These are phyloP conservation scores for Mythimna loreyi DNA, from an alignment of 2,888 invertebrate genomes.

Conservation along the genomic window DNA sequence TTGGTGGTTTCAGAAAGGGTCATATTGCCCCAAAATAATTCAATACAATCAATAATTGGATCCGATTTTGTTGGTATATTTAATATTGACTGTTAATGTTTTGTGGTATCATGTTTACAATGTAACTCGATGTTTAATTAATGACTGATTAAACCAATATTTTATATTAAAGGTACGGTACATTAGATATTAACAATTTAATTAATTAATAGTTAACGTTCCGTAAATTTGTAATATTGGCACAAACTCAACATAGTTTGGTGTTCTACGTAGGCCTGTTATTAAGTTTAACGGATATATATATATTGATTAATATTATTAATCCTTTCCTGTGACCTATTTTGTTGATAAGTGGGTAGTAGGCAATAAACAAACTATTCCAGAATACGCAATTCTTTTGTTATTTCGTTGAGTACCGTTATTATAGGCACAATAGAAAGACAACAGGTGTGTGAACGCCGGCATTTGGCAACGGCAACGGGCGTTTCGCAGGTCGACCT, in stretches of 20 bases:
- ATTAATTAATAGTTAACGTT: slow-evolving; percentile 22
- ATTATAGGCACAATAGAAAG: no score
- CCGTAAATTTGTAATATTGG: background rate
- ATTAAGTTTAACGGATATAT: background rate
- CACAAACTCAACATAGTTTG: slow-evolving; percentile 6
- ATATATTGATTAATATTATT: no score
- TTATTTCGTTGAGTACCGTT: no score
- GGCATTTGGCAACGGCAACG: no score
- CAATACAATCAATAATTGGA: background rate
- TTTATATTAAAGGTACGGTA: background rate
- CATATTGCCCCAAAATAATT: background rate
- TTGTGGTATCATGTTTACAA: slow-evolving; percentile 12
- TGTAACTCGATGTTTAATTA: background rate
- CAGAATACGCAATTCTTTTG: no score
- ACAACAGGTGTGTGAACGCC: no score
- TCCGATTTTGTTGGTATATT: background rate
- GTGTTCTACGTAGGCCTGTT: background rate
- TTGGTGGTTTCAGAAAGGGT: background rate
- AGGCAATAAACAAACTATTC: no score
- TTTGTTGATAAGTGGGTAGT: no score
- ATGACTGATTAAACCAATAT: background rate
- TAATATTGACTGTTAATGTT: slow-evolving; percentile 5
- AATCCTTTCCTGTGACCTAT: no score
- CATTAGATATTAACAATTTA: slow-evolving; percentile 4
- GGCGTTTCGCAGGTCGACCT: no score